Evolutionary conservation across 2,113 vertebrate species (phyloP).

Genomic region (Myotis yumanensis): DNA sequence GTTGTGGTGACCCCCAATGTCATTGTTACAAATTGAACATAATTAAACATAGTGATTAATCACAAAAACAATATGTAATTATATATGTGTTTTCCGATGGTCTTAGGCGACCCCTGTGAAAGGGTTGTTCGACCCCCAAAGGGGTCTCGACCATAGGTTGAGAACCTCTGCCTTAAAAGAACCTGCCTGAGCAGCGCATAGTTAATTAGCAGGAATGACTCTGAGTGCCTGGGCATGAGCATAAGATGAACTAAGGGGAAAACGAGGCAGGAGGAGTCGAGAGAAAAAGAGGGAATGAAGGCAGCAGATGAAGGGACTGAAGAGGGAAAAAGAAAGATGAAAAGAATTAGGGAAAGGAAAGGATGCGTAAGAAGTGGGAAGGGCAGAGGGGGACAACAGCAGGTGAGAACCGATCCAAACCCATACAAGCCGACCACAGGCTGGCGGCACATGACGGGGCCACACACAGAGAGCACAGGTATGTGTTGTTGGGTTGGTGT

Average conservation of each 20-base stretch:
- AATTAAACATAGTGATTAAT: no score
- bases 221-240: no score
- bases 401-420: neutral
- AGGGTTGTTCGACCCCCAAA: no score
- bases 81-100: no score
- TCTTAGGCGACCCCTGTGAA: no score
- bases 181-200: neutral
- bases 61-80: no score
- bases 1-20: no score
- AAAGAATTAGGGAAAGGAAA: neutral
- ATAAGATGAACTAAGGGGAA: neutral
- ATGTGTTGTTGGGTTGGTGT: neutral
- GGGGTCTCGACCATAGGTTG: no score
- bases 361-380: neutral
- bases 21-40: no score
- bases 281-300: neutral
- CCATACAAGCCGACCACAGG: neutral
- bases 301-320: neutral
- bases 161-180: neutral
- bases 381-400: neutral
- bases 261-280: neutral
- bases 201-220: neutral
- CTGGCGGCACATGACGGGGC: rapidly evolving
- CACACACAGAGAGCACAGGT: rapidly evolving
- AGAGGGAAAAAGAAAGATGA: neutral